Evolutionary conservation across 2,888 invertebrate species (phyloP).

Genomic region (Dryococelus australis): DNA sequence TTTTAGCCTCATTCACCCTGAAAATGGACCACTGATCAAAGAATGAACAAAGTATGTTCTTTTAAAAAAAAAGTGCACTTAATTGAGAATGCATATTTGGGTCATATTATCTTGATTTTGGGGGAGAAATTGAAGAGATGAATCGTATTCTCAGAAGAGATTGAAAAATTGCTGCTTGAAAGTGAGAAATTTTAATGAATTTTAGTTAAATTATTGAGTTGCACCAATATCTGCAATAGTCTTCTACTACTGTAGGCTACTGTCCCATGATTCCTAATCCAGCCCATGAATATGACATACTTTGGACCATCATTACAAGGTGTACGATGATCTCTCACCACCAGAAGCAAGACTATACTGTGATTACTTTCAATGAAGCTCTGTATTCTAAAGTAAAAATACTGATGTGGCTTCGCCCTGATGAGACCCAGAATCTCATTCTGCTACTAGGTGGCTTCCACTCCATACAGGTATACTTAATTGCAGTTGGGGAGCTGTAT

Average conservation of each 20-base stretch:
- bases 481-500: not conserved
- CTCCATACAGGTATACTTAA: not conserved
- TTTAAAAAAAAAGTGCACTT: too few relatives aligned
- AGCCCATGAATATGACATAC: not conserved
- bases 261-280: not conserved
- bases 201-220: too few relatives aligned
- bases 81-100: too few relatives aligned
- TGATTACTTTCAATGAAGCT: not conserved
- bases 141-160: too few relatives aligned
- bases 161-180: too few relatives aligned
- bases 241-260: conserved; percentile 5
- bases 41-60: too few relatives aligned
- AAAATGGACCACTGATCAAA: too few relatives aligned
- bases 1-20: too few relatives aligned
- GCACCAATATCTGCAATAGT: too few relatives aligned
- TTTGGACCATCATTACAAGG: not conserved
- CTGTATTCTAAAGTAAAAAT: not conserved
- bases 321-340: not conserved
- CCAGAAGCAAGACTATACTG: not conserved
- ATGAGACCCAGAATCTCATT: not conserved
- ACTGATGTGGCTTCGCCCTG: not conserved
- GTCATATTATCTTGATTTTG: too few relatives aligned
- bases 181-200: too few relatives aligned
- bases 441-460: not conserved
- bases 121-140: too few relatives aligned